Evolutionary conservation across 2,888 invertebrate species (phyloP), one percentile per base, ranked within the genome.

Genomic region (Pediacus dermestoides): DNA sequence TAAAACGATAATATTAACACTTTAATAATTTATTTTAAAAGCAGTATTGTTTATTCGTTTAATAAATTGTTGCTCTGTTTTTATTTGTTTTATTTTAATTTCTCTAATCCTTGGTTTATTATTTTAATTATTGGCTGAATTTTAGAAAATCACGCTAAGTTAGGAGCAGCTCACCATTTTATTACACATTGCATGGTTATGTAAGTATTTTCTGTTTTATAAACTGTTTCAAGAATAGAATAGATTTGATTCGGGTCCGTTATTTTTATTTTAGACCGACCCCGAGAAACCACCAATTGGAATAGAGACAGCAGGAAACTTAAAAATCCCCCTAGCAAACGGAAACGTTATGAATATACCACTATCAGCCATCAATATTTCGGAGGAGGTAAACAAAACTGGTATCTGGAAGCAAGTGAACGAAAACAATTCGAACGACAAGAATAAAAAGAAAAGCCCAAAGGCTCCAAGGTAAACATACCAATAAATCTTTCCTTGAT

Each of bases 361-460:
- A 1, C 69, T 88, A 47, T 77, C 85, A 18, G 83, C 87, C 18
- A 88, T 92, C 55, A 92, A 91, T 66, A 88, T 94, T 62, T 85
- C 91, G 3, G 93, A 95, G 66, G 95, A 95, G 69, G 88, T 95
- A 38, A 87, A 92, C 63, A 89, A 89, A 67, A 87, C 88, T 15
- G 88, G 91, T 16, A 87, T 95, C 60, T 96, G 95, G 95, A 88
- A 90, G 61, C 88, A 90, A 70, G 85, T 90, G 8, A 89, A 88
- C 64, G 82, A 82, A 57, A 75, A 74, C 46, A 81, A 80, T 60
- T 71, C 74, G 42, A 15, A 34, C 8, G 27, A 26, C 2, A 42
- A 49, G 2, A 55, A 56, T n/a, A 74, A 73, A 49, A 72, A 73
- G 31, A 64, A 63, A 44, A 66, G 61, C 48, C 65, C 67, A 13